These are phyloP conservation scores for Adelges cooleyi DNA, from an alignment of 1,140 invertebrate genomes.

Conservation along the genomic window DNA sequence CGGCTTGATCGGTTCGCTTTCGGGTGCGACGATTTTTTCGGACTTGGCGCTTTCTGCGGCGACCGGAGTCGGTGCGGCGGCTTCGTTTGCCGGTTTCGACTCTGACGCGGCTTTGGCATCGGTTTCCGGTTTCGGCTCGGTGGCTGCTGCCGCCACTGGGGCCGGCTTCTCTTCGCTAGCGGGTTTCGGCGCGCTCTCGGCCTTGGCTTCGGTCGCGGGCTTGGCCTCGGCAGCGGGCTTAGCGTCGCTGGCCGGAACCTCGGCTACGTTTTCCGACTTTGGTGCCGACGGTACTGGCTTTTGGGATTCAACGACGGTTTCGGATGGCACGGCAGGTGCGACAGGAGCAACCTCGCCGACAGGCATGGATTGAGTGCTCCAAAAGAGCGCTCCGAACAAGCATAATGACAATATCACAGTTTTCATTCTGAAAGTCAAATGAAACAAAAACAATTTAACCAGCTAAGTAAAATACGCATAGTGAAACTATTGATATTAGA, in stretches of 20 bases:
- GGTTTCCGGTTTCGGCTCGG: not conserved
- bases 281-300: not conserved
- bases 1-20: not conserved
- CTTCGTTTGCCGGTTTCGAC: not conserved
- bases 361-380: conserved; percentile 14
- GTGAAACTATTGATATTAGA: not conserved
- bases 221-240: not conserved
- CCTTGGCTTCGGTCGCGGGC: not conserved
- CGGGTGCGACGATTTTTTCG: not conserved
- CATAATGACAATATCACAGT: conserved; percentile 12
- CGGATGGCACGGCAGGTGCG: not conserved
- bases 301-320: not conserved
- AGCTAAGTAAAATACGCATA: not conserved
- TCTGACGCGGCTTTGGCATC: not conserved
- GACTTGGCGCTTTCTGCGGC: not conserved
- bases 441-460: not conserved
- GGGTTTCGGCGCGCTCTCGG: not conserved
- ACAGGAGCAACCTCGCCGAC: not conserved
- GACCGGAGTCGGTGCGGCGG: too few species aligned
- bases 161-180: not conserved
- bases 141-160: not conserved
- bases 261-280: not conserved
- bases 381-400: conserved; percentile 17
- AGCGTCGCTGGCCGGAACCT: not conserved
- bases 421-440: conserved; percentile 23